Evolutionary conservation across 2,888 invertebrate species (phyloP).

Genomic region (Scaeva pyrastri): DNA sequence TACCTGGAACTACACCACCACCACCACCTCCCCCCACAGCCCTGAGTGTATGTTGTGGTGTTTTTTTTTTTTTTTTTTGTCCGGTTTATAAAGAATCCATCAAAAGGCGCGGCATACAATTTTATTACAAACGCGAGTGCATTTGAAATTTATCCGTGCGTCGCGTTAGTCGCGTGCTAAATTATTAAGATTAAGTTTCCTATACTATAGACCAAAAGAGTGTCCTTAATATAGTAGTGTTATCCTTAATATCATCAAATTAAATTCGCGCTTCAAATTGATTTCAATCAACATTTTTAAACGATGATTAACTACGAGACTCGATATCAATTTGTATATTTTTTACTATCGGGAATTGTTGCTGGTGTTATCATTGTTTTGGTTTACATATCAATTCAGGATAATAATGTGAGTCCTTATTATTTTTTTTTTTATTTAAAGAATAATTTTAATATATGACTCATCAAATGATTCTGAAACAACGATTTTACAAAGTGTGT

Average conservation of each 20-base stretch:
- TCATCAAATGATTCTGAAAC: background rate
- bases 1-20: background rate
- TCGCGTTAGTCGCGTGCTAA: slow-evolving; percentile 33
- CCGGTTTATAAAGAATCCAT: slow-evolving; percentile 11
- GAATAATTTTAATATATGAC: too few relatives aligned
- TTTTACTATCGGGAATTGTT: slow-evolving; percentile 81
- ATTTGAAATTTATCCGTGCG: slow-evolving; percentile 47
- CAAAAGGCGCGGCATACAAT: slow-evolving; percentile 12
- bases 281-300: background rate
- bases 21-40: too few relatives aligned
- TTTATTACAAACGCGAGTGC: slow-evolving; percentile 61
- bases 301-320: slow-evolving; percentile 77
- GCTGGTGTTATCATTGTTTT: slow-evolving; percentile 80
- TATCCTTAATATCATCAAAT: background rate
- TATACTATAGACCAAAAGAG: background rate
- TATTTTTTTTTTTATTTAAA: background rate
- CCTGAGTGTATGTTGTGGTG: slow-evolving; percentile 17
- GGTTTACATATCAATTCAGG: slow-evolving; percentile 79
- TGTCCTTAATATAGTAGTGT: background rate
- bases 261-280: slow-evolving; percentile 1
- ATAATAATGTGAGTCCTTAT: slow-evolving; percentile 78
- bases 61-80: slow-evolving; percentile 15
- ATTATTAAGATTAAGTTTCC: slow-evolving; percentile 5
- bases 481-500: background rate
- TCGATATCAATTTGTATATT: slow-evolving; percentile 81